Conservation (phyloP, 2,888 invertebrate species). For the Hypomecis punctinalis region DNA sequence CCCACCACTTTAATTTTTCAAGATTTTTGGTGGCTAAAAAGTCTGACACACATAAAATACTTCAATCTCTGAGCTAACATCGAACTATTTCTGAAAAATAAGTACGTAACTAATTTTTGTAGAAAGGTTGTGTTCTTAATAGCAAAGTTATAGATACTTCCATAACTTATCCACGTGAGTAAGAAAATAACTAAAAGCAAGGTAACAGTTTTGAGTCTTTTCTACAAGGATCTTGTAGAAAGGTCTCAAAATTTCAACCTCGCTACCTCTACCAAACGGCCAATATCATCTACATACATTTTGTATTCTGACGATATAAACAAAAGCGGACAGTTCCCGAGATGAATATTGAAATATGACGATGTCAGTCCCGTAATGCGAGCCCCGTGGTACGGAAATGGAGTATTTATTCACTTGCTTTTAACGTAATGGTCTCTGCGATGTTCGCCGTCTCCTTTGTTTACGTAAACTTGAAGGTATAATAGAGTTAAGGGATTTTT, state of each 20-base stretch:
- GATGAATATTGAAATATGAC: conserved; percentile 46
- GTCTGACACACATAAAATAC: too few species aligned
- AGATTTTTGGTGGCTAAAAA: too few species aligned
- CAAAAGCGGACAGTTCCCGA: conserved; percentile 29
- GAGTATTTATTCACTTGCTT: conserved; percentile 46
- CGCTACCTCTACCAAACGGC: neutral
- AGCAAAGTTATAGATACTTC: too few species aligned
- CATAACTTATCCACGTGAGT: too few species aligned
- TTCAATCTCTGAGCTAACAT: too few species aligned
- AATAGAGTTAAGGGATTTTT: conserved; percentile 23
- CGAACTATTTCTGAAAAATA: too few species aligned
- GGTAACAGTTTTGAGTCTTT: too few species aligned
- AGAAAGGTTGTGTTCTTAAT: too few species aligned
- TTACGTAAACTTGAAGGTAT: conserved; percentile 35
- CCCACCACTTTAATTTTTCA: too few species aligned
- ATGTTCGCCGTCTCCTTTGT: conserved; percentile 36
- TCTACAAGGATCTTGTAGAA: neutral
- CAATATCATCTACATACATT: conserved; percentile 15
- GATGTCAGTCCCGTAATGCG: conserved; percentile 34
- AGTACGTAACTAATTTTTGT: too few species aligned
- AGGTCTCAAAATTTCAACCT: neutral
- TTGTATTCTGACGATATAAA: conserved; percentile 24
- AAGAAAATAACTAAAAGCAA: too few species aligned
- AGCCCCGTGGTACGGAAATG: conserved; percentile 34
- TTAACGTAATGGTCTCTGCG: conserved; percentile 40